Conservation (phyloP, 2,888 invertebrate species). For the Hartigia nigra region DNA sequence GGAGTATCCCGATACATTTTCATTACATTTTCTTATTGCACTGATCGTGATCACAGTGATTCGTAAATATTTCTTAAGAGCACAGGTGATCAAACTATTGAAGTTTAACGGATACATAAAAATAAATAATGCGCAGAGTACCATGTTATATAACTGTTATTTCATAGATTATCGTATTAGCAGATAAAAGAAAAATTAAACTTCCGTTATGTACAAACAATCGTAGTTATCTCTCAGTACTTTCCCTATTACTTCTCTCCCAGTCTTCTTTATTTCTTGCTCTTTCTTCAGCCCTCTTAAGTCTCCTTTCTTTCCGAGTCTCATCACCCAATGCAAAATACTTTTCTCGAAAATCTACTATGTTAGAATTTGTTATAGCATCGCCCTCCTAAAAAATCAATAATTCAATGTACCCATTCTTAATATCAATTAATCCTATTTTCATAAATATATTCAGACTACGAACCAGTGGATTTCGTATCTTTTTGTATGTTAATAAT, state of each 20-base stretch:
- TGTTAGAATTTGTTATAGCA: conserved; percentile 49
- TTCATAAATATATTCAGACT: neutral
- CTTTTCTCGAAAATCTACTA: conserved; percentile 72
- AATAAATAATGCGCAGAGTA: neutral
- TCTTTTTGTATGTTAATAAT: conserved; percentile 88
- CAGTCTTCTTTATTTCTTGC: conserved; percentile 55
- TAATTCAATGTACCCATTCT: neutral
- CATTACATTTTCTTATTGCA: neutral
- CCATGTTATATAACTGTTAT: conserved; percentile 11
- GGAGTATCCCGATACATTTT: neutral
- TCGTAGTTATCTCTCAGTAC: conserved; percentile 29
- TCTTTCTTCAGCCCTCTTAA: conserved; percentile 65
- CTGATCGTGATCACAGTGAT: neutral
- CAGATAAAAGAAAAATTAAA: conserved; percentile 12
- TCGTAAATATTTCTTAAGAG: neutral
- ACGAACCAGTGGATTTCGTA: conserved; percentile 68
- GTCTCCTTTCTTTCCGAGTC: conserved; percentile 73
- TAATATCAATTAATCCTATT: neutral
- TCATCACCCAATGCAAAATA: conserved; percentile 78
- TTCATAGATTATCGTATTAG: conserved; percentile 10
- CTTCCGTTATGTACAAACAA: conserved; percentile 2
- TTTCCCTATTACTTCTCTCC: conserved; percentile 46
- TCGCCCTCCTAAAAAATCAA: conserved; percentile 39
- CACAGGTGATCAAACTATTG: neutral
- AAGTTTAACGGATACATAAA: neutral